These are phyloP conservation scores for Papilio protenor DNA, from an alignment of 2,888 invertebrate species.

Conservation along the genomic window DNA sequence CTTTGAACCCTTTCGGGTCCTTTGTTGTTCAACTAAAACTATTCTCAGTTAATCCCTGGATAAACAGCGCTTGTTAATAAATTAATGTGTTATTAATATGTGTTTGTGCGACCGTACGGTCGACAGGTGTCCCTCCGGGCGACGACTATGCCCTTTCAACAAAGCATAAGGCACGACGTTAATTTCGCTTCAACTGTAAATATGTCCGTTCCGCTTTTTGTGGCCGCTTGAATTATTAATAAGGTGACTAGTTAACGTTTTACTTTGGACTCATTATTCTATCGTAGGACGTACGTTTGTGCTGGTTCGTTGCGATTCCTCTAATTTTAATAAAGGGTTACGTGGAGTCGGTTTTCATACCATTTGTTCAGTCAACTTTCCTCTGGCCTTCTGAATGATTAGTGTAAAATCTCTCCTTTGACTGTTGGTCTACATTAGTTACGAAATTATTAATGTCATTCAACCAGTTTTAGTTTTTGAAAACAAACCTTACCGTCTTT, in stretches of 20 bases:
- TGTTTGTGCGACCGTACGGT: constrained; percentile 78
- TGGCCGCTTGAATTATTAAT: constrained; percentile 71
- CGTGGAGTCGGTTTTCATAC: constrained; percentile 5
- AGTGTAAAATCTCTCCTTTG: background rate
- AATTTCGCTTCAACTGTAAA: constrained; percentile 77
- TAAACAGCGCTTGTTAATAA: constrained; percentile 84
- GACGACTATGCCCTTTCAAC: constrained; percentile 70
- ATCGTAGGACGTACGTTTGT: constrained; percentile 29
- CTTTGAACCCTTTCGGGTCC: constrained; percentile 82
- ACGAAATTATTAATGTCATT: background rate
- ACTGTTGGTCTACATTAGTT: background rate
- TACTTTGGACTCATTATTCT: constrained; percentile 33
- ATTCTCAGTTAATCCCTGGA: constrained; percentile 83
- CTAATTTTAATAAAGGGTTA: constrained; percentile 24
- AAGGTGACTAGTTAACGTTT: constrained; percentile 47
- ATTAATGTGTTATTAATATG: constrained; percentile 84
- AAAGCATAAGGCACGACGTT: constrained; percentile 77
- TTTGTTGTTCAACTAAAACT: constrained; percentile 84
- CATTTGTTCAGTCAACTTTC: constrained; percentile 11
- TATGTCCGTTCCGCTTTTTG: constrained; percentile 77
- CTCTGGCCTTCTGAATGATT: constrained; percentile 5
- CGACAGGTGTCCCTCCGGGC: constrained; percentile 80
- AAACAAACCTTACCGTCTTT: background rate
- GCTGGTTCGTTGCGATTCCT: constrained; percentile 23
- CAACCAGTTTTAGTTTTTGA: background rate